phyloP scores from a whole-genome alignment of 2,113 vertebrate species.

The Sterrhoptilus dennistouni region DNA sequence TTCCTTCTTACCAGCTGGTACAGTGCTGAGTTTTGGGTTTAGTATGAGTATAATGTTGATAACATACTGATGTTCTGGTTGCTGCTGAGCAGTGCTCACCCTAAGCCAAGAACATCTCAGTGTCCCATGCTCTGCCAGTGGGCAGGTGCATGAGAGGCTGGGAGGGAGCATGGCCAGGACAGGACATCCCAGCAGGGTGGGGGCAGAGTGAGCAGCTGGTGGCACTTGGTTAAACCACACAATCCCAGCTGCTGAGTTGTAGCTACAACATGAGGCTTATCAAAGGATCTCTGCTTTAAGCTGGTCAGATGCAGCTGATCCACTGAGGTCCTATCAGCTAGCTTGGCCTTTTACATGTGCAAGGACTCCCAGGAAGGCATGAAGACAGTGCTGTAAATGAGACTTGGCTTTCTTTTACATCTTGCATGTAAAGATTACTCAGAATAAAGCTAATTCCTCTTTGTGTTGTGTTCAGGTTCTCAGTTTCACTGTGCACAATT shows the following conservation, averaged over 20 bases:
- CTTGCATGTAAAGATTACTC: not conserved
- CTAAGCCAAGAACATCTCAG: not conserved
- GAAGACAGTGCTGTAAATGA: not conserved
- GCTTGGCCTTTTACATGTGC: not conserved
- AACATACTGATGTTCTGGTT: not conserved
- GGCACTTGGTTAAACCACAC: not conserved
- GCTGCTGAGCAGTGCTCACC: not conserved
- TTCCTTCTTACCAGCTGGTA: not conserved
- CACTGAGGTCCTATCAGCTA: not conserved
- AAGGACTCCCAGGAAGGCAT: not conserved
- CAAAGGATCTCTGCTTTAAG: not conserved
- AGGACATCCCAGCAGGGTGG: not conserved
- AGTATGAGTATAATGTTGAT: not conserved
- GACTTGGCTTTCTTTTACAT: not conserved
- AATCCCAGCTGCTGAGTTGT: not conserved
- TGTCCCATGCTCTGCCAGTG: not conserved
- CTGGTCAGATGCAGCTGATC: not conserved
- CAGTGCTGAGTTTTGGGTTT: not conserved
- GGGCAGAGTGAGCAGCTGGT: rapidly evolving
- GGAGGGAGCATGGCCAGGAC: not conserved
- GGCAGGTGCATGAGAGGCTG: not conserved
- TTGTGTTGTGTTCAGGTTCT: not conserved
- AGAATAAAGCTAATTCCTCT: not conserved
- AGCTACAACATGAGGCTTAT: not conserved
- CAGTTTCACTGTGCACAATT: not conserved